A percentile compares a stretch with the other conserved stretches of the same genome.
These are phyloP conservation scores for Drosophila anomelani DNA, from an alignment of 2,888 invertebrate species.

Conservation along the genomic window DNA sequence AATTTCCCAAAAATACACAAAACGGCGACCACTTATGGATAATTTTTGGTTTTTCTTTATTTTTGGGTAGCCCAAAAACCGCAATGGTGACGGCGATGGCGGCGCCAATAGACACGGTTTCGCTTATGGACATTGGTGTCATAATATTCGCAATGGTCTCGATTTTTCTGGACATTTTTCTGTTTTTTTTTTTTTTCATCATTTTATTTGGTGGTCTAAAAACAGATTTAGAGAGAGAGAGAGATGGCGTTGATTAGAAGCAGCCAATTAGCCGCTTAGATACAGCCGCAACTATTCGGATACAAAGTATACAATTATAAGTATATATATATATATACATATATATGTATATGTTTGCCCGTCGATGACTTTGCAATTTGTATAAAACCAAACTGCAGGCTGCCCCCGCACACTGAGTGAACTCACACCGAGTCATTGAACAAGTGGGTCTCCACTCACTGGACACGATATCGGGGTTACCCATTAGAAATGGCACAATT, in stretches of 20 bases:
- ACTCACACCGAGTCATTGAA: constrained; percentile 24
- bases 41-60: not conserved
- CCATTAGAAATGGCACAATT: not conserved
- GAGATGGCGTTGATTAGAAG: constrained; percentile 22
- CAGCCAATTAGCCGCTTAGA: constrained; percentile 26
- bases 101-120: constrained; percentile 31
- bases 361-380: constrained; percentile 53
- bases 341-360: not conserved
- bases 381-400: constrained; percentile 49
- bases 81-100: constrained; percentile 18
- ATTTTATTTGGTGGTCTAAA: constrained; percentile 15
- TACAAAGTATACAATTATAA: not conserved
- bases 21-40: constrained; percentile 26
- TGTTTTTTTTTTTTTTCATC: not conserved
- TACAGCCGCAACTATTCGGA: constrained; percentile 5
- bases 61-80: constrained; percentile 22
- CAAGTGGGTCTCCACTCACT: constrained; percentile 1
- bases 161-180: constrained; percentile 2
- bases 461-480: not conserved
- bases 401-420: constrained; percentile 35
- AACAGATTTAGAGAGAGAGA: constrained; percentile 22
- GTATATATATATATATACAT: not conserved
- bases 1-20: constrained; percentile 6
- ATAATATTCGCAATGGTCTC: constrained; percentile 45
- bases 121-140: constrained; percentile 51